These are phyloP conservation scores for Metridium senile DNA, from an alignment of 92 coral and sea anemone genomes.

Conservation along the genomic window DNA sequence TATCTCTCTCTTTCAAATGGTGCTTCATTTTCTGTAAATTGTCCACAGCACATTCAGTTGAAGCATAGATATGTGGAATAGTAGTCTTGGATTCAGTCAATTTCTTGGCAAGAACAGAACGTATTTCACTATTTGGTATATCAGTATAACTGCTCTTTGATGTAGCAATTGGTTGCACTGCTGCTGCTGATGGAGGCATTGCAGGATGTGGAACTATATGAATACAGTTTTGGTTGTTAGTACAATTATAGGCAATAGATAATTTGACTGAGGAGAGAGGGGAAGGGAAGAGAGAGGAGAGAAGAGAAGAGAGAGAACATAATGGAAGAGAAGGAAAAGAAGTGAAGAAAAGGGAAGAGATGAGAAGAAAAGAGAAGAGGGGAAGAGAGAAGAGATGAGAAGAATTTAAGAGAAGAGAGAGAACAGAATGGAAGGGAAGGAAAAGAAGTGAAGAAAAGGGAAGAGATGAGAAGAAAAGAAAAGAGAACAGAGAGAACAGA, in stretches of 20 bases:
- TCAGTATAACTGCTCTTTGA: slow-evolving; percentile 49
- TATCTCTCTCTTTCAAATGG: slow-evolving; percentile 57
- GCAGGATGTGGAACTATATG: neutral
- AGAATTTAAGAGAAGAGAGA: neutral
- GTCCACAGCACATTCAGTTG: slow-evolving; percentile 76
- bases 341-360: neutral
- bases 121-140: slow-evolving; percentile 65
- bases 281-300: too few species aligned
- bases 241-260: too few species aligned
- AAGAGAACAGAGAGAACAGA: neutral
- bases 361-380: neutral
- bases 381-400: neutral
- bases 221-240: too few species aligned
- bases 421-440: neutral
- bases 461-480: neutral
- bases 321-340: neutral
- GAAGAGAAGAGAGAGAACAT: too few species aligned
- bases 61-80: slow-evolving; percentile 88
- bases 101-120: slow-evolving; percentile 82
- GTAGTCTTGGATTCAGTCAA: slow-evolving; percentile 82
- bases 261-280: too few species aligned
- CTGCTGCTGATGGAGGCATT: neutral
- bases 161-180: slow-evolving; percentile 19
- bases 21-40: slow-evolving; percentile 49
- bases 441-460: neutral